Percentiles rank a stretch among this genome's conserved stretches.
These are phyloP conservation scores for Drosophila subobscura DNA, from an alignment of 1,140 invertebrate genomes.

Conservation along the genomic window DNA sequence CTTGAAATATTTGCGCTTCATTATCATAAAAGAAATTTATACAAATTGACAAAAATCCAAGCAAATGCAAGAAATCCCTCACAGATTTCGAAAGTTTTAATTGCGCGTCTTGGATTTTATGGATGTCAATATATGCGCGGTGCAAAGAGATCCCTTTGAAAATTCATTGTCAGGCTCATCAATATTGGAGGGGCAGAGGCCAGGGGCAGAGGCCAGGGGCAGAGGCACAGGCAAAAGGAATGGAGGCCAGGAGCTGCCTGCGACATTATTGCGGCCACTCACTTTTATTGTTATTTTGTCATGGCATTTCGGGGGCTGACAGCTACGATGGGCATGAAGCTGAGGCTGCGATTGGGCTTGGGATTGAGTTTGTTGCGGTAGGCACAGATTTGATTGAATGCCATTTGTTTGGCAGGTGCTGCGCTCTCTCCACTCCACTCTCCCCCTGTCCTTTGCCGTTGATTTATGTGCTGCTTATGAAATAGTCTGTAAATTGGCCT, in stretches of 20 bases:
- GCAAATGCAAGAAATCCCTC: conserved; percentile 42
- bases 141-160: conserved; percentile 19
- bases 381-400: conserved; percentile 61
- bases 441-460: conserved; percentile 26
- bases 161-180: conserved; percentile 49
- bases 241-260: not conserved
- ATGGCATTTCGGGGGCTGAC: conserved; percentile 14
- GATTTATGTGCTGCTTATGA: conserved; percentile 56
- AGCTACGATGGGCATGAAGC: not conserved
- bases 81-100: conserved; percentile 63
- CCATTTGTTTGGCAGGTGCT: conserved; percentile 53
- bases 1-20: conserved; percentile 71
- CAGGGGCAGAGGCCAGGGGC: too few relatives aligned
- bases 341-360: not conserved
- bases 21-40: conserved; percentile 62
- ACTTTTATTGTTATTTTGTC: conserved; percentile 59
- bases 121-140: conserved; percentile 36
- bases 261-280: conserved; percentile 49
- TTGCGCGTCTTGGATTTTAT: conserved; percentile 56
- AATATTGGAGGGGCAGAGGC: conserved; percentile 25
- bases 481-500: conserved; percentile 65
- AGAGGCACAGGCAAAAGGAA: too few relatives aligned
- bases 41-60: conserved; percentile 62
- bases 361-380: conserved; percentile 5
- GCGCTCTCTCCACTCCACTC: conserved; percentile 6